Conservation (phyloP, 2,888 invertebrate species). For the Cabera pusaria region DNA sequence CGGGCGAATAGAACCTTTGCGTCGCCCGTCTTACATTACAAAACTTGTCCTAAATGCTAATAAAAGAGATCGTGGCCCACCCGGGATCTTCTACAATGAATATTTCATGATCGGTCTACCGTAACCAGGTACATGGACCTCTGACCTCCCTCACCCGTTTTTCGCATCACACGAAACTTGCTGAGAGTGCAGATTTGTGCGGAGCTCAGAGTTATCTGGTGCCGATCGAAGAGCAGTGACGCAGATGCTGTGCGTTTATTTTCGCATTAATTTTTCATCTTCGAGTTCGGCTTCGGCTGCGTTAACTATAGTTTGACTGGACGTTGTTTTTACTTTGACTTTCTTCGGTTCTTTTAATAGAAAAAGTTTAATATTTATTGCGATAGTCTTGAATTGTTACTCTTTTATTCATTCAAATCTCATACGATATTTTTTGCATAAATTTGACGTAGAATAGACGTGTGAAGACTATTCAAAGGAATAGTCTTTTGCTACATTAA, state of each 20-base stretch:
- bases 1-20: constrained; percentile 49
- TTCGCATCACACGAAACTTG: constrained; percentile 17
- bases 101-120: constrained; percentile 65
- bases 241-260: constrained; percentile 67
- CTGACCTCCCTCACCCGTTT: constrained; percentile 26
- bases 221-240: constrained; percentile 44
- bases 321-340: constrained; percentile 31
- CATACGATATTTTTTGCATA: too few relatives aligned
- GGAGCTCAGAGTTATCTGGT: constrained; percentile 44
- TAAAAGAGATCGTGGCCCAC: constrained; percentile 58
- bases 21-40: constrained; percentile 50
- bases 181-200: constrained; percentile 28
- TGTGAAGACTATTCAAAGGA: too few relatives aligned
- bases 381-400: too few relatives aligned
- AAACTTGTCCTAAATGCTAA: constrained; percentile 73
- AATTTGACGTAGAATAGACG: too few relatives aligned
- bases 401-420: too few relatives aligned
- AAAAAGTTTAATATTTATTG: neutral
- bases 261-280: constrained; percentile 69
- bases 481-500: too few relatives aligned
- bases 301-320: constrained; percentile 48
- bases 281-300: constrained; percentile 45
- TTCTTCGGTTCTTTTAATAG: constrained; percentile 2
- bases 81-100: constrained; percentile 57
- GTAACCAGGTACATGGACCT: constrained; percentile 46